Evolutionary conservation across 2,888 invertebrate genomes (phyloP), one percentile per base, ranked within the genome.

Genomic region (Melanotus villosus): DNA sequence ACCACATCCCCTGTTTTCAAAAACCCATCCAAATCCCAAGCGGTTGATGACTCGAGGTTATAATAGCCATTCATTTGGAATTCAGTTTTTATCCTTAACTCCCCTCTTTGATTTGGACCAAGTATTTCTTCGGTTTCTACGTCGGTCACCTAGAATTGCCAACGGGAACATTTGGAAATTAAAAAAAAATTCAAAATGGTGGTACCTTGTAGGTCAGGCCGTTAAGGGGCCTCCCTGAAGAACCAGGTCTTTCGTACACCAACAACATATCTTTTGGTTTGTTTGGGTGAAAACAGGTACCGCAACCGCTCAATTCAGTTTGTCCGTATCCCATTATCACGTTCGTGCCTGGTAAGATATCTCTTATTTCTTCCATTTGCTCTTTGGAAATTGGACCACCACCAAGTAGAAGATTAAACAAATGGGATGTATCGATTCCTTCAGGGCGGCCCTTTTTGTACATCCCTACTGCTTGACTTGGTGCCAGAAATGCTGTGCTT

Each of bases 1-100:
- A 85, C 83, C 32, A 88, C 80, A 69, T 89, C 89, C 0, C 89
- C 89, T 0, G 87, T 86, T 74, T 84, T 86, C 34, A 88, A 80
- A 86, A 86, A 89, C 1, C 87, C 84, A 19, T 85, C 85, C 1
- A 5, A n/a, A 1, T 85, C 81, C 36, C 84, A 83, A 0, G 81
- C 76, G 23, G 83, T 82, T 21, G 79, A 80, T 0, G 86, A 86
- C 0, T 84, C 85, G 65, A 82, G 73, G 57, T 85, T 85, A 75
- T 86, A 85, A 75, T 88, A 88, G 4, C 84, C 86, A 82, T 85
- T 78, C 70, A 82, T 79, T 36, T 71, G 10, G 41, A 58, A 76
- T 19, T 77, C 71, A 2, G 75, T 85, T 80, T 86, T 87, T 0
- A 88, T 7, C 83, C 87, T 86, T 10, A 89, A 74, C 74, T 89